phyloP scores from a whole-genome alignment of 2,888 invertebrate species.

The Caenorhabditis parvicauda region DNA sequence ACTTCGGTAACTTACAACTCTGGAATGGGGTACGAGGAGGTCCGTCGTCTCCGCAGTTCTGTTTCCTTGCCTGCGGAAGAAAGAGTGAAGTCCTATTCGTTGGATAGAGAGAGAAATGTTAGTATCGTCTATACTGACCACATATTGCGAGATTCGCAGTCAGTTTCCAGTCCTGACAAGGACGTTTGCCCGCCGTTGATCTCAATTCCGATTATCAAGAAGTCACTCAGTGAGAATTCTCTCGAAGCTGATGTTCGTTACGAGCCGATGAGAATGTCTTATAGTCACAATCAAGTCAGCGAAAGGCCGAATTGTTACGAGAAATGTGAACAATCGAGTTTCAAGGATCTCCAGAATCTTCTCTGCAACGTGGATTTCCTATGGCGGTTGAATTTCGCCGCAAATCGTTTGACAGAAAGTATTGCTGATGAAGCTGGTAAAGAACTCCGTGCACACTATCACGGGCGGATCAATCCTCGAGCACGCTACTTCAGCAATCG shows the following conservation, averaged over 20 bases:
- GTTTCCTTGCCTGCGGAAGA: neutral
- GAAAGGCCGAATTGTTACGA: conserved; percentile 34
- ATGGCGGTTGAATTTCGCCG: conserved; percentile 57
- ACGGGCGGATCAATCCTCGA: conserved; percentile 47
- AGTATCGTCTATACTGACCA: conserved; percentile 31
- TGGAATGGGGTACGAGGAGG: no score
- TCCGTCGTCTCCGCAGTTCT: no score
- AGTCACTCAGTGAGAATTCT: neutral
- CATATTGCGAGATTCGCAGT: conserved; percentile 23
- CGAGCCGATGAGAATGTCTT: neutral
- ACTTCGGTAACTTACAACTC: neutral
- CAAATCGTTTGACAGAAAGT: conserved; percentile 54
- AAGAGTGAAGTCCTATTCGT: neutral
- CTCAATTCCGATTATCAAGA: no score
- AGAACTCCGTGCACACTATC: conserved; percentile 37
- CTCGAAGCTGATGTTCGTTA: neutral
- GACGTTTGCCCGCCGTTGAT: no score
- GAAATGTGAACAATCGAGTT: conserved; percentile 44
- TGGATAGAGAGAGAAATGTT: conserved; percentile 17
- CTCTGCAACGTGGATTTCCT: conserved; percentile 54
- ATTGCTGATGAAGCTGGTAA: conserved; percentile 54
- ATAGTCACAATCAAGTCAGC: conserved; percentile 7
- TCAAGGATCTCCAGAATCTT: conserved; percentile 31
- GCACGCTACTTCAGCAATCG: conserved; percentile 56
- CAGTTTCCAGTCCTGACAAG: conserved; percentile 14